These are phyloP conservation scores for Eulemur coronatus DNA, from an alignment of 2,797 vertebrate genomes.

Conservation along the genomic window DNA sequence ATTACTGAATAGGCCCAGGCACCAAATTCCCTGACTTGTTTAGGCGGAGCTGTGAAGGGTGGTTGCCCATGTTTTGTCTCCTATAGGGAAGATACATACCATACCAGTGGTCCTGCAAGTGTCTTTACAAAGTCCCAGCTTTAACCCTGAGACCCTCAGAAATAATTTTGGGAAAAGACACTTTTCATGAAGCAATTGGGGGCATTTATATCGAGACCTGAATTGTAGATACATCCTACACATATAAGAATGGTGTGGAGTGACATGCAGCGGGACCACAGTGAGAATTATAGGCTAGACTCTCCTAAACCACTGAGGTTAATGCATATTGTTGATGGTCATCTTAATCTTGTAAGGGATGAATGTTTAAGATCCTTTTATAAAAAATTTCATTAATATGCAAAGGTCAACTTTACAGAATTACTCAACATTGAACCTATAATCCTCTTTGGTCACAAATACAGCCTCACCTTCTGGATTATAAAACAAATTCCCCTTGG, in stretches of 20 bases:
- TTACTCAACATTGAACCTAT: background rate
- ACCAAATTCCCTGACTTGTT: background rate
- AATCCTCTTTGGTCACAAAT: conserved; percentile 28
- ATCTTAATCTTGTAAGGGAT: background rate
- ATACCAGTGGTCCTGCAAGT: background rate
- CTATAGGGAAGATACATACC: background rate
- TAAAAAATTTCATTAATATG: background rate
- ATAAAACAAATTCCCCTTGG: conserved; percentile 33
- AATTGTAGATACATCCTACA: background rate
- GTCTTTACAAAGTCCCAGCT: background rate
- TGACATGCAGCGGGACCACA: background rate
- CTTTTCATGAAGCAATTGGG: background rate
- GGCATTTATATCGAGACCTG: background rate
- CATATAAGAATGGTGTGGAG: background rate
- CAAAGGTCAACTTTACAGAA: conserved; percentile 32
- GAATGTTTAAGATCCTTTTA: background rate
- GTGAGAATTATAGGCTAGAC: background rate
- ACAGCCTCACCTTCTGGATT: conserved; percentile 16
- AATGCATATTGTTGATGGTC: background rate
- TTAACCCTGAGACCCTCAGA: background rate
- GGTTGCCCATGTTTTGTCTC: background rate
- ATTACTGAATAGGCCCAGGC: background rate
- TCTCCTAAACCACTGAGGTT: background rate
- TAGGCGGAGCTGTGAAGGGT: background rate
- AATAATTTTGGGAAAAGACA: background rate